These are phyloP conservation scores for Diploptera punctata DNA, from an alignment of 2,888 invertebrate species.

Conservation along the genomic window DNA sequence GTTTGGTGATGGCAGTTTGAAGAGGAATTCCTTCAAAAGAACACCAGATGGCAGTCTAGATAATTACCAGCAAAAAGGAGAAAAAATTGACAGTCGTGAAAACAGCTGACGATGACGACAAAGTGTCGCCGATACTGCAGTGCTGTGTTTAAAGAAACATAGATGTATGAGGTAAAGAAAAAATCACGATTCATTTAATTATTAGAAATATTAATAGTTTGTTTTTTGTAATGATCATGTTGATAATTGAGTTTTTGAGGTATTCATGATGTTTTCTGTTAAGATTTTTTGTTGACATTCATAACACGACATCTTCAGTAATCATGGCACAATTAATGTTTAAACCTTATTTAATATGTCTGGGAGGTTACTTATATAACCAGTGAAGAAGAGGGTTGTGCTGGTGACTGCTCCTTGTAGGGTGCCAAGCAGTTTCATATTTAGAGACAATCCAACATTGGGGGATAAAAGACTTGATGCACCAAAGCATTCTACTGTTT, in stretches of 20 bases:
- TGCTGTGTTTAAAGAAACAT: no score
- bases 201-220: no score
- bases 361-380: background rate
- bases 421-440: background rate
- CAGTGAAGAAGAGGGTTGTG: background rate
- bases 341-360: background rate
- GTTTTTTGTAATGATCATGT: background rate
- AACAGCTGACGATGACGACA: no score
- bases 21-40: no score
- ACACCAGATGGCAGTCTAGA: no score
- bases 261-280: background rate
- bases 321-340: background rate
- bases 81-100: no score
- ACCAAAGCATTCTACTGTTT: no score
- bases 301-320: background rate
- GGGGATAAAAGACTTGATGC: background rate
- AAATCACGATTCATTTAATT: no score
- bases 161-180: no score
- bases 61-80: no score
- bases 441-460: background rate
- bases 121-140: no score
- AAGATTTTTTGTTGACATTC: background rate
- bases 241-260: background rate
- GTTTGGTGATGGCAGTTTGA: no score
- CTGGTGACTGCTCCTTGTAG: background rate